Evolutionary conservation across 2,888 invertebrate genomes (phyloP).

Genomic region (Sphinx pinastri): DNA sequence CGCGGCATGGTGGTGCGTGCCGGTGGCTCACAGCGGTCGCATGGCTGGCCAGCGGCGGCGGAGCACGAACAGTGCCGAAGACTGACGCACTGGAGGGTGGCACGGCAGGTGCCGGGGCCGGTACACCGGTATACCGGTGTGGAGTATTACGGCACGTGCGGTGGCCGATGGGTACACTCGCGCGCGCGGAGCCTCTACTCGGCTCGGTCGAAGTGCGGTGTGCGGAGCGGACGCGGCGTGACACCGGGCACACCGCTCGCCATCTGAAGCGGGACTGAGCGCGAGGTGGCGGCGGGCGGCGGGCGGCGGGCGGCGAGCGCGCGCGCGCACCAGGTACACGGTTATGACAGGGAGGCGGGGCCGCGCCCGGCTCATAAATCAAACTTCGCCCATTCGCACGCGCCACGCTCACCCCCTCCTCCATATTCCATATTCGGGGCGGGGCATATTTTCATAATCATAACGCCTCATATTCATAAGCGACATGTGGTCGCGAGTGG

Average conservation of each 20-base stretch:
- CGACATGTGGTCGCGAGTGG: conserved; percentile 68
- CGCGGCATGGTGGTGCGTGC: conserved; percentile 77
- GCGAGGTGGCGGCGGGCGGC: conserved; percentile 73
- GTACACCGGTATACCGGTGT: neutral
- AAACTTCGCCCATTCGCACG: conserved; percentile 86
- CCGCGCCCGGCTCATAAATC: conserved; percentile 87
- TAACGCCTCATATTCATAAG: conserved; percentile 85
- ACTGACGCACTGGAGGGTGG: conserved; percentile 48
- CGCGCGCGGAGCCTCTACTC: conserved; percentile 62
- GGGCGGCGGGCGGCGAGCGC: conserved; percentile 68
- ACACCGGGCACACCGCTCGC: conserved; percentile 78
- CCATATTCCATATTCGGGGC: conserved; percentile 85
- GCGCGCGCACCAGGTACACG: conserved; percentile 86
- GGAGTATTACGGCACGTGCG: conserved; percentile 40
- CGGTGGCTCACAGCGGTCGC: conserved; percentile 73
- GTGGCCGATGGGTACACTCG: conserved; percentile 46
- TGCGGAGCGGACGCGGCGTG: conserved; percentile 61
- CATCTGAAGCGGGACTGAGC: conserved; percentile 84
- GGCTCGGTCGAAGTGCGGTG: conserved; percentile 63
- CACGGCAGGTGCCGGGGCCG: conserved; percentile 52
- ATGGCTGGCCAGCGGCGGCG: conserved; percentile 62
- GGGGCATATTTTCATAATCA: conserved; percentile 85
- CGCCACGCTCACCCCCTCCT: conserved; percentile 85
- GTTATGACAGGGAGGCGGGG: conserved; percentile 89
- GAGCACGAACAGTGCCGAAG: conserved; percentile 74